Base-by-base conservation (phyloP, 2,113 vertebrate species). In the Stercorarius parasiticus region DNA sequence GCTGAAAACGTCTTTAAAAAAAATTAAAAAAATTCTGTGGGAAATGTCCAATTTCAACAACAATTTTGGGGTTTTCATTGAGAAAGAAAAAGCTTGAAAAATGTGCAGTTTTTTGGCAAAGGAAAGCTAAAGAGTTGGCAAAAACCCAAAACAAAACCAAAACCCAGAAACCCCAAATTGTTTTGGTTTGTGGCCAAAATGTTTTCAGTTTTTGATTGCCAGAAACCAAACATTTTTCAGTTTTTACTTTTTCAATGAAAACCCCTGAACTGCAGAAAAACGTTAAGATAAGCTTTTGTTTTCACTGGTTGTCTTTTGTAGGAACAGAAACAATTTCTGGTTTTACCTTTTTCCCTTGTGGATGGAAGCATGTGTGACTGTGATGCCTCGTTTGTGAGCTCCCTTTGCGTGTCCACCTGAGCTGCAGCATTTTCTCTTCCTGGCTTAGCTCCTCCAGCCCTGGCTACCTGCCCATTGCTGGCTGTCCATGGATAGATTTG, bases 41-140 rank as follows among this genome's bases (percentile, higher is more conserved):
- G 90, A 90, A 94, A 95, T 25, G 92, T 97, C 96, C 95, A 96
- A 88, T 96, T 96, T 96, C 96, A 96, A 86, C 90, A 97, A 90
- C 62, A 96, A 92, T 92, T 92, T 94, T 52, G 50, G 90, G 64
- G 88, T 90, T 95, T 96, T 96, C 96, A 88, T 93, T 96, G 96
- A 95, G 82, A 92, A 95, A 90, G 92, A 88, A 97, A 94, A 97
- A 83, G 64, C 85, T 95, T 95, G 90, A 96, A 93, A 96, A 96
- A 95, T 88, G 88, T 95, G 61, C 53, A 90, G 25, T 42, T 91
- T 91, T 96, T 96, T 94, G 92, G 92, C 95, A 88, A 90, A 95
- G 71, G 85, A 70, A 95, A 80, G 38, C 79, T 90, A 69, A 92
- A 26, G 45, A 95, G 55, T 83, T 97, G 95, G 93, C 85, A 2